Percentiles rank a stretch among this genome's conserved stretches.
Conservation (phyloP, 2,888 invertebrate species). For the Ochropacha duplaris region DNA sequence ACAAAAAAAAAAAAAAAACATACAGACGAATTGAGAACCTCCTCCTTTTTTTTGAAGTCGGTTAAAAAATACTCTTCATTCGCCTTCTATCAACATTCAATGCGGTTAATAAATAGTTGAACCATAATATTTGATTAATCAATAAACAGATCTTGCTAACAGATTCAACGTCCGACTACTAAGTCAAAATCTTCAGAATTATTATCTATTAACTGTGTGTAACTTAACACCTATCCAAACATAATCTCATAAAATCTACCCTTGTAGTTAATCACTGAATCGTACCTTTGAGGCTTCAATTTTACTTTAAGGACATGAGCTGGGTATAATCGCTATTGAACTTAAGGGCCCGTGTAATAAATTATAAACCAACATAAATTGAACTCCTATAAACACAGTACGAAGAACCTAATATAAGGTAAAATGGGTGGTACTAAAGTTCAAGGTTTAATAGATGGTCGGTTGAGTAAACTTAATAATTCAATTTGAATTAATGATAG, state of each 20-base stretch:
- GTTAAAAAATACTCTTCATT: too few species aligned
- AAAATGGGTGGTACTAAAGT: background rate
- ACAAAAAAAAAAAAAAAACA: too few species aligned
- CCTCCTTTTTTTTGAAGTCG: too few species aligned
- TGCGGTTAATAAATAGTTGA: too few species aligned
- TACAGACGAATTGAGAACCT: too few species aligned
- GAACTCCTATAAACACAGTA: slow-evolving; percentile 17
- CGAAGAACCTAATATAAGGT: background rate
- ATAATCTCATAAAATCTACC: slow-evolving; percentile 37
- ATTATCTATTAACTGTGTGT: slow-evolving; percentile 31
- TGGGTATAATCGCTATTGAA: slow-evolving; percentile 36
- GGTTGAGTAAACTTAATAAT: slow-evolving; percentile 32
- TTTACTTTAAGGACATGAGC: slow-evolving; percentile 28
- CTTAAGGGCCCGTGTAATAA: slow-evolving; percentile 36
- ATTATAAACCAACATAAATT: slow-evolving; percentile 27
- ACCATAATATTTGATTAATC: too few species aligned
- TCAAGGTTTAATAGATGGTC: slow-evolving; percentile 10
- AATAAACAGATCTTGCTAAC: too few species aligned
- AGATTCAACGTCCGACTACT: background rate
- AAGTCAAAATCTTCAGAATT: slow-evolving; percentile 34
- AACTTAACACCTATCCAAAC: slow-evolving; percentile 43
- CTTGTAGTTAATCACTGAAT: slow-evolving; percentile 55
- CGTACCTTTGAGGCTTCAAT: slow-evolving; percentile 44
- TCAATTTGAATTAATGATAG: slow-evolving; percentile 48
- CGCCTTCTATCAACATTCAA: too few species aligned